Evolutionary conservation across 2,797 vertebrate genomes (phyloP), one percentile per base, ranked within the genome.

Genomic region (Spondyliosoma cantharus): DNA sequence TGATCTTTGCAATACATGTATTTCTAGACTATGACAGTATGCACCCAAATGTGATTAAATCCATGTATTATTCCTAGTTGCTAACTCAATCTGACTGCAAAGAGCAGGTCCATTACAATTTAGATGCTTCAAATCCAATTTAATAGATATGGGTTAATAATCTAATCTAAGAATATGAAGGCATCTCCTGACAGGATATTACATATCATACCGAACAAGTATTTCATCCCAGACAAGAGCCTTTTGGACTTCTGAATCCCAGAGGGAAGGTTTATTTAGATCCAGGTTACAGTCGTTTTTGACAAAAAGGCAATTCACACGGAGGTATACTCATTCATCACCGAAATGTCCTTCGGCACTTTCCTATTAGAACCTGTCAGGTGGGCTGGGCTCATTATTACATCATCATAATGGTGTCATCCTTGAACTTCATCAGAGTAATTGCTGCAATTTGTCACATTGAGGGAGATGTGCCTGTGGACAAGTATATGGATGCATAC

Each of bases 381-480:
- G 84, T 91, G 90, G 90, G 90, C 72, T 48, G 83, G 83, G 68
- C 88, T 90, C 91, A 91, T 94, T 93, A 93, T 91, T 92, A 88
- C 90, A 92, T 94, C 90, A 93, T 93, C 90, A 90, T 92, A 91
- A 93, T 90, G 89, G 91, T 93, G 93, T 93, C 92, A 94, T 94
- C 93, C 90, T 93, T 95, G 91, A 94, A 93, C 93, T 94, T 93
- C 90, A 95, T 95, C 93, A 94, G 85, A 77, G 89, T 94, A 95
- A 95, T 94, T 94, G 90, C 83, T 37, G 71, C 73, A 87, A 94
- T 95, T 94, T 92, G 92, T 95, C 93, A 94, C 85, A 57, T 46
- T 60, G 82, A 90, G 81, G 82, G 82, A 83, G 78, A 90, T 69
- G 64, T 81, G 82, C 82, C 77, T n/a, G 45, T 70, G 76, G 87